A percentile compares a stretch with the other conserved stretches of the same genome.
Evolutionary conservation across 2,797 vertebrate genomes (phyloP).

Genomic region (Poeciliopsis turneri): DNA sequence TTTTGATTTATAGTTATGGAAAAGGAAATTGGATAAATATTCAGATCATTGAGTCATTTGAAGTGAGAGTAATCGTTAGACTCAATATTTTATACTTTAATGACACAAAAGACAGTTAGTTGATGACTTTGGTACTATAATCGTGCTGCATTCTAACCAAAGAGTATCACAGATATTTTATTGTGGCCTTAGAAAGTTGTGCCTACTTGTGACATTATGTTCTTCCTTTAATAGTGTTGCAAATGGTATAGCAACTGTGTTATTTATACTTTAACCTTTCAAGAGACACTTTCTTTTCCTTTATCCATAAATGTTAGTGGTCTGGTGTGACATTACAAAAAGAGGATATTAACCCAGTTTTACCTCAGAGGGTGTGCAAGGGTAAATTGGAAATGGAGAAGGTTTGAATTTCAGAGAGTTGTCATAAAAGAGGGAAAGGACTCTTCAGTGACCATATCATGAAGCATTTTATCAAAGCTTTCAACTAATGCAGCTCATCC

Average conservation of each 20-base stretch:
- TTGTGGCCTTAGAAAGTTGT: background rate
- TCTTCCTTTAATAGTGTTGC: background rate
- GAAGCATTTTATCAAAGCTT: conserved; percentile 68
- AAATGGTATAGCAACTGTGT: background rate
- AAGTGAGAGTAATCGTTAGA: background rate
- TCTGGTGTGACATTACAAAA: conserved; percentile 37
- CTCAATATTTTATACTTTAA: background rate
- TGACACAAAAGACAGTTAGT: background rate
- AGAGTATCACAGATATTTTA: background rate
- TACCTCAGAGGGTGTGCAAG: conserved; percentile 50
- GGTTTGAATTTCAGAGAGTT: conserved; percentile 54
- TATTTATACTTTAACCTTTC: conserved; percentile 7
- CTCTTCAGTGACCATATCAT: conserved; percentile 70
- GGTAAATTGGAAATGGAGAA: conserved; percentile 57
- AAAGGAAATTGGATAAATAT: background rate
- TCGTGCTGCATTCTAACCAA: background rate
- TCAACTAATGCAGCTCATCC: conserved; percentile 54
- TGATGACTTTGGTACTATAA: background rate
- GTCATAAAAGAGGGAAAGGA: conserved; percentile 51
- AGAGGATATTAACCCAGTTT: conserved; percentile 24
- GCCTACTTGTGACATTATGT: background rate
- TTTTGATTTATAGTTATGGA: background rate
- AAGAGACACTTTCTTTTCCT: background rate
- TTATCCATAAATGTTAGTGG: conserved; percentile 4
- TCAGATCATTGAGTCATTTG: background rate